Conservation (phyloP, 2,113 vertebrate genomes). For the Dicaeum eximium region DNA sequence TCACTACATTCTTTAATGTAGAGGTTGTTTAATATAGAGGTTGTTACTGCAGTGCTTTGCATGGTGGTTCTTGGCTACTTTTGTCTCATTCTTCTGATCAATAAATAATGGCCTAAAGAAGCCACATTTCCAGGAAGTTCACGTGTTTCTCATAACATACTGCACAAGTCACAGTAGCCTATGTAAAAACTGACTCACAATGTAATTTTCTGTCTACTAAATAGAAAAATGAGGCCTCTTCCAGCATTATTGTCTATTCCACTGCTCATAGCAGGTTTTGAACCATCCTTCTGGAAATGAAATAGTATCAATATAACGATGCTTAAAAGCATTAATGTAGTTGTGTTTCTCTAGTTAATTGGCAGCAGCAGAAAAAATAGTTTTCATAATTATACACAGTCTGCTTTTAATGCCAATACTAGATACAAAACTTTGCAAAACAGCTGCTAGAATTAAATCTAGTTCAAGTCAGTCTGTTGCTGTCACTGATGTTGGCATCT, state of each 20-base stretch:
- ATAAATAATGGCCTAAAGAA: background rate
- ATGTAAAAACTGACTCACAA: background rate
- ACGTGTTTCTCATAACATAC: rapidly evolving
- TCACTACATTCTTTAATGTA: rapidly evolving
- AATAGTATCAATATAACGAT: background rate
- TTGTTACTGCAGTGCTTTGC: background rate
- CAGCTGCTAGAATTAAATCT: background rate
- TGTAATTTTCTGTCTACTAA: background rate
- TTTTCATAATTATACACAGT: background rate
- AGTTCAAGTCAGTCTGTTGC: background rate
- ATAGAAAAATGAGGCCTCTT: background rate
- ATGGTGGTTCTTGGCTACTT: background rate
- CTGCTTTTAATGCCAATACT: background rate
- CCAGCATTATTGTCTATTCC: background rate
- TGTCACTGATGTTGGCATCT: background rate
- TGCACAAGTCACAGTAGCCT: background rate
- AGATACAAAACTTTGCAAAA: background rate
- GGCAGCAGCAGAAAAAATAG: background rate
- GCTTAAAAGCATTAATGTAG: background rate
- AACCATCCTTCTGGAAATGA: background rate
- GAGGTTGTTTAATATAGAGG: background rate
- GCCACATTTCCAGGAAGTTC: background rate
- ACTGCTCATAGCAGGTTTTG: background rate
- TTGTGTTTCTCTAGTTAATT: background rate
- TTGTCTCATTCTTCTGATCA: background rate